A percentile compares a stretch with the other conserved stretches of the same genome.
phyloP scores from a whole-genome alignment of 2,113 vertebrate species.

The Ondatra zibethicus region DNA sequence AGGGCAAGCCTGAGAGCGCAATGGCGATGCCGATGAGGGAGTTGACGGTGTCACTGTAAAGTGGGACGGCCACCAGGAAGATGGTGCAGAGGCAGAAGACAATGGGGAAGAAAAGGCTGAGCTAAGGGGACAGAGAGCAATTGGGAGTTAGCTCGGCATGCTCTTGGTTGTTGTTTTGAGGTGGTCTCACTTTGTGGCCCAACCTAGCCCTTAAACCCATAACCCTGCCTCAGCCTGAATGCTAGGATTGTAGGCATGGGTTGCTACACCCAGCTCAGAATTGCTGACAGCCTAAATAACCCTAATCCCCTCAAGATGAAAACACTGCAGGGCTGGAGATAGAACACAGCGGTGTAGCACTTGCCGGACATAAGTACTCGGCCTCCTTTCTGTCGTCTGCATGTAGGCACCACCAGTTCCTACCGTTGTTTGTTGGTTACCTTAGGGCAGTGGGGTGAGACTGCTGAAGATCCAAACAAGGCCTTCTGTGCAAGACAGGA shows the following conservation, averaged over 20 bases:
- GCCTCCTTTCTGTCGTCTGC: not conserved
- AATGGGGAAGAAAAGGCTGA: slow-evolving; percentile 93
- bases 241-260: not conserved
- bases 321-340: not conserved
- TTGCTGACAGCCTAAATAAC: not conserved
- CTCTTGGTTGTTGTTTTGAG: not conserved
- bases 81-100: slow-evolving; percentile 94
- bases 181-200: not conserved
- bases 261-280: not conserved
- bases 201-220: not conserved
- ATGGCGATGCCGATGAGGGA: slow-evolving; percentile 94
- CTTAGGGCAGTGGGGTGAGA: not conserved
- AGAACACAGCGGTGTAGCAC: not conserved
- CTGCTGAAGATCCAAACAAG: not conserved
- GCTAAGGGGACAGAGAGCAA: slow-evolving; percentile 78
- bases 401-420: not conserved
- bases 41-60: slow-evolving; percentile 94
- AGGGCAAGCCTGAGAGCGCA: slow-evolving; percentile 92
- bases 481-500: not conserved
- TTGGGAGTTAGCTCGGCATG: not conserved
- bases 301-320: not conserved
- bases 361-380: not conserved
- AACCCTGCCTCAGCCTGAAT: not conserved
- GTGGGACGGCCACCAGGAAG: slow-evolving; percentile 94
- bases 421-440: not conserved